Base-by-base conservation (phyloP, 1,140 invertebrate species). In the Drosophila miranda region DNA sequence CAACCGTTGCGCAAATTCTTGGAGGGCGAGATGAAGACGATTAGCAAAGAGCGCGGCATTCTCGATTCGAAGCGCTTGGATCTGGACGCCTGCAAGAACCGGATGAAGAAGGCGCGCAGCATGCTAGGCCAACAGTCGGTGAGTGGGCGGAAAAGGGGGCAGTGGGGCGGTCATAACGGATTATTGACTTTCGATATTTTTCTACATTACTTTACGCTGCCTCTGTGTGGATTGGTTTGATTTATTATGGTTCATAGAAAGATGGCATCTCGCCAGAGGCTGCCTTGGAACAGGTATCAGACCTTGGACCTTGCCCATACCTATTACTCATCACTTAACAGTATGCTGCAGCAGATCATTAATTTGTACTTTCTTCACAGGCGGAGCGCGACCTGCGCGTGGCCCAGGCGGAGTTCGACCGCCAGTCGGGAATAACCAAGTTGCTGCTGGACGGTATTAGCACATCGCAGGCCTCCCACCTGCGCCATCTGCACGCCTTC, bases 21-120 rank as follows among this genome's bases (percentile, higher is more conserved):
- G 9, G 98, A 99, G 21, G 97, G 97, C 34, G 98, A 99, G 92
- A 98, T 99, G 96, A 98, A 97, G 91, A 98, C 96, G 9, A 97
- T 98, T 46, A 93, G 95, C 75, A 95, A 95, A 89, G 95, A 96
- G 89, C 93, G 95, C 78, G 93, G 94, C 50, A 92, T 95, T 56
- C 91, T 96, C 43, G 95, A 96, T 92, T 95, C 92, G 51, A 96
- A 95, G 92, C 92, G 95, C 76, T 92, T 99, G 89, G 98, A 99
- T 92, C 92, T 99, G 81, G 98, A 99, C 93, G 95, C 97, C 14
- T 96, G 95, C 88, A 99, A 99, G 92, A 97, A 95, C 91, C 93
- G 95, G 71, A 94, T 99, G 5, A 93, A 96, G 75, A 98, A 98
- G 93, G 96, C 96, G 41, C 94, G 95, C 91, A 95, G 94, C 80